These are phyloP conservation scores for Patiria pectinifera DNA, from an alignment of 53 echinoderm and acorn worm species.

Conservation along the genomic window DNA sequence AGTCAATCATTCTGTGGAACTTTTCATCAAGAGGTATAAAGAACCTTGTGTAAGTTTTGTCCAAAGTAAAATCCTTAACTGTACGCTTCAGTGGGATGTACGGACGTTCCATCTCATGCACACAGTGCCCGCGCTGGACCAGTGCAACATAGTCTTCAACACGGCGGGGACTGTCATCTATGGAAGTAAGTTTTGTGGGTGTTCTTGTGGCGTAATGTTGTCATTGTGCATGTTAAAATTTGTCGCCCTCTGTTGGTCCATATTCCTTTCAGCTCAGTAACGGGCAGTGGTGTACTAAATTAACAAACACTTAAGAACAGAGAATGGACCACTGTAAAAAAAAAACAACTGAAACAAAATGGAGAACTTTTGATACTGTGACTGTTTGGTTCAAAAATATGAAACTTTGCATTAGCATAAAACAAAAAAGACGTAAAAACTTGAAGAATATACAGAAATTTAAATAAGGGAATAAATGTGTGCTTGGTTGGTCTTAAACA, in stretches of 20 bases:
- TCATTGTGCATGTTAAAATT: neutral
- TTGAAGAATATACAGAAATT: too few relatives aligned
- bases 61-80: neutral
- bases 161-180: conserved; percentile 92
- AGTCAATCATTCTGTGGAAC: neutral
- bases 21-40: neutral
- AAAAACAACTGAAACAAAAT: neutral
- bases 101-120: conserved; percentile 95
- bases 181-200: conserved; percentile 76
- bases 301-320: neutral
- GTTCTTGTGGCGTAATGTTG: neutral
- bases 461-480: too few relatives aligned
- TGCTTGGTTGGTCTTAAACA: too few relatives aligned
- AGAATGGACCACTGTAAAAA: neutral
- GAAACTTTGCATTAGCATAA: too few relatives aligned
- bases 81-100: conserved; percentile 86
- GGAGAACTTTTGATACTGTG: neutral
- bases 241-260: too few relatives aligned
- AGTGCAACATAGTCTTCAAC: conserved; percentile 96
- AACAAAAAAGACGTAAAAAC: too few relatives aligned
- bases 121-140: conserved; percentile 95
- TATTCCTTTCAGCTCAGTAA: too few relatives aligned
- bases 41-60: neutral
- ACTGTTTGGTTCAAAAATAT: too few relatives aligned
- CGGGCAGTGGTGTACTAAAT: too few relatives aligned